A percentile compares a stretch with the other conserved stretches of the same genome.
Evolutionary conservation across 2,113 vertebrate genomes (phyloP).

Genomic region (Dasyprocta punctata): DNA sequence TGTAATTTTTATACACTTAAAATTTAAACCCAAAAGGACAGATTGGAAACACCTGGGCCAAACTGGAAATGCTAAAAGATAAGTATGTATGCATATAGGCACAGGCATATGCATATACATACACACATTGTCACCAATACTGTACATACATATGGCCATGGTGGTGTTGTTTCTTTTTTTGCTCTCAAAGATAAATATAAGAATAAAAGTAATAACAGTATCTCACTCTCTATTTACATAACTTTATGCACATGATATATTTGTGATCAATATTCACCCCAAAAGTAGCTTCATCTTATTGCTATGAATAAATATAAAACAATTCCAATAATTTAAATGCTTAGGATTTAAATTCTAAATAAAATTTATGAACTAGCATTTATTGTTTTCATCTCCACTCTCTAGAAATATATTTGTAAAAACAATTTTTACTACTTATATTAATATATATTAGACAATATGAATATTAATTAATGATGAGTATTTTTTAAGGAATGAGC

Average conservation of each 20-base stretch:
- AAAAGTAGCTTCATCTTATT: neutral
- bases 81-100: neutral
- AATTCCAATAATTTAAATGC: neutral
- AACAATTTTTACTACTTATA: neutral
- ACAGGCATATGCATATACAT: neutral
- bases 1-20: neutral
- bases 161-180: neutral
- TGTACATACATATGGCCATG: rapidly evolving
- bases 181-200: slow-evolving; percentile 1
- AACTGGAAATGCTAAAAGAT: neutral
- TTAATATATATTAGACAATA: neutral
- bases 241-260: neutral
- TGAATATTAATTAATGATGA: neutral
- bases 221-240: neutral
- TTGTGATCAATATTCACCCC: neutral
- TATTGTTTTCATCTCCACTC: neutral
- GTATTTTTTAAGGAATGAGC: neutral
- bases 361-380: neutral
- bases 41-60: neutral
- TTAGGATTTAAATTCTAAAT: neutral
- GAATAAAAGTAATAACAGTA: neutral
- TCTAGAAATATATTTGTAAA: neutral
- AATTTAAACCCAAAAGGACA: neutral
- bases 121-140: neutral
- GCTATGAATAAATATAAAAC: neutral